Evolutionary conservation across 1,140 invertebrate species (phyloP), one percentile per base, ranked within the genome.

Genomic region (Heliconius congener): DNA sequence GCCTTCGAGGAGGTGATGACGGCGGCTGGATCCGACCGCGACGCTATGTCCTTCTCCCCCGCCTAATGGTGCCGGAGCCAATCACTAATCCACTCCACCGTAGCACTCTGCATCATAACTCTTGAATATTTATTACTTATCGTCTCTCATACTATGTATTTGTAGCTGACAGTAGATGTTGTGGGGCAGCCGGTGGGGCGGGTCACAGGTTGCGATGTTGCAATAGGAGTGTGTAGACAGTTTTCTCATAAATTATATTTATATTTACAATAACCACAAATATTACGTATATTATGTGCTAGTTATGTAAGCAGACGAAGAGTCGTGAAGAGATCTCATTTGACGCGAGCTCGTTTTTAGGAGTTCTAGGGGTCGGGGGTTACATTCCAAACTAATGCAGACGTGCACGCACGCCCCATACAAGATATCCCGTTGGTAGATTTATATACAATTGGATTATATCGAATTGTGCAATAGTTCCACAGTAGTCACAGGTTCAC

Each of bases 1-100:
- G 98, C 98, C 42, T 99, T 99, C 95, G 96, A 96, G 71, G 98
- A 99, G 92, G 93, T 99, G 78, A 89, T 89, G 86, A 85, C 87
- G 34, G 76, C 87, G 11, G 81, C 87, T 27, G 76, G 34, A 39
- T 23, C 60, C 60, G 42, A 34, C 73, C 23, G 46, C 19, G 34
- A 18, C 46, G 2, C 27, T 8, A 42, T 52, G 46, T 42, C 42
- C 42, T 76, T 66, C 60, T n/a, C 39, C 39, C 19, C 76, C 16
- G 46, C 66, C 76, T 77, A 77, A 55, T 37, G 57, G 34, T 9
- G 27, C 60, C 27, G 23, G 11, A 8, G 55, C 55, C 55, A n/a
- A 23, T 46, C 42, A 16, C 42, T 16, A 46, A 13, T 16, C 42
- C 13, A 46, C 42, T 46, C 18, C 18, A 52, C 16, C 50, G 18